Base-by-base conservation (phyloP, 1,140 invertebrate genomes). In the Pygmarrhopalites habei region DNA sequence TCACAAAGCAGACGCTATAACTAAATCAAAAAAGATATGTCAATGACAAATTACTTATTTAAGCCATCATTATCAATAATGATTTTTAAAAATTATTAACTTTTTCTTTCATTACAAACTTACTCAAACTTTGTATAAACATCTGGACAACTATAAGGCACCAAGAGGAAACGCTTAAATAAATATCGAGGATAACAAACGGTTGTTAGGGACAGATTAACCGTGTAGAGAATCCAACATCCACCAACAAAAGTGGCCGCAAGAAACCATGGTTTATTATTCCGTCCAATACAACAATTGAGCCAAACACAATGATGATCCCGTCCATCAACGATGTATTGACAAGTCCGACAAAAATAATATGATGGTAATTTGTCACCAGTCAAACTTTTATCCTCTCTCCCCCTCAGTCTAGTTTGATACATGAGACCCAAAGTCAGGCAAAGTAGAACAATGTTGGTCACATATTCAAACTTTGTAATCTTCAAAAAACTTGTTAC, bases 291-390 rank as follows among this genome's bases (percentile, higher is more conserved):
- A 32, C 66, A 68, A 25, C 62, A 64, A 52, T 68, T 60, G 0
- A 68, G 55, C 80, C 80, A 81, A 10, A 79, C 70, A 69, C 76
- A 80, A 72, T 81, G 80, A 71, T 76, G 74, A 69, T 80, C 77
- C 60, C 76, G 72, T 57, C 74, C 74, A 14, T 75, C 69, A 29
- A 80, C 71, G 67, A 73, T 75, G 15, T 65, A 71, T 58, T 80
- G 75, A 70, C 80, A 81, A 61, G 75, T 74, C 43, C 66, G 64
- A 61, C 75, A 77, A 58, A 75, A 74, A 67, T 71, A 39, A 71
- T 71, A 64, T 68, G 60, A 10, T 70, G 62, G 25, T 62, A 72
- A 17, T 65, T 64, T 56, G 30, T 65, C 58, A 72, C 73, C 51
- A 67, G 62, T 21, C 1, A 30, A 28, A 2, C 23, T 32, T 5